phyloP scores from a whole-genome alignment of 2,797 vertebrate genomes.

The Petrocephalus sullivani region DNA sequence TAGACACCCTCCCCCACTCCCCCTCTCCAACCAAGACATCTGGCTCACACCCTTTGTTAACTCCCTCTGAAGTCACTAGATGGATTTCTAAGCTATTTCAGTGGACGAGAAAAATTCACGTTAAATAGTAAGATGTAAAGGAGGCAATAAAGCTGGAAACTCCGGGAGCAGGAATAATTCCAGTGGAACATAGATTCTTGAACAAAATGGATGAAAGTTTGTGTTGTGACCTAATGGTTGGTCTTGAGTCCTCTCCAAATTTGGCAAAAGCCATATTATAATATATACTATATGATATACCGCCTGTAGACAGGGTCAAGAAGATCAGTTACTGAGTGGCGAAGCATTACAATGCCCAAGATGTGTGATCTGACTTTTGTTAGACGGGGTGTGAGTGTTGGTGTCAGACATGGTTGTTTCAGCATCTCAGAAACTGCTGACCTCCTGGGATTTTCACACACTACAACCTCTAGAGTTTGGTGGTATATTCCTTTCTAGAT shows the following conservation, averaged over 20 bases:
- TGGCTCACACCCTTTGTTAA: conserved; percentile 65
- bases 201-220: background rate
- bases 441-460: background rate
- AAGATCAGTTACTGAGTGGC: background rate
- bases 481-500: background rate
- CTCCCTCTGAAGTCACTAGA: conserved; percentile 48
- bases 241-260: background rate
- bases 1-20: conserved; percentile 57
- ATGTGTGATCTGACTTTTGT: background rate
- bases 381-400: background rate
- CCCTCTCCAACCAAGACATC: conserved; percentile 61
- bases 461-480: background rate
- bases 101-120: conserved; percentile 27
- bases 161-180: conserved; percentile 1
- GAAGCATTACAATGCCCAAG: background rate
- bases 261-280: background rate
- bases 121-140: conserved; percentile 21
- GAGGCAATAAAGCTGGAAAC: background rate
- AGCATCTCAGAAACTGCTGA: background rate
- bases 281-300: background rate
- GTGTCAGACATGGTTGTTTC: background rate
- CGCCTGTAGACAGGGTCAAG: background rate
- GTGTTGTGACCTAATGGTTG: background rate
- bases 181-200: background rate
- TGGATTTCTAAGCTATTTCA: conserved; percentile 50